Percentiles rank a stretch among this genome's conserved stretches.
Evolutionary conservation across 2,113 vertebrate species (phyloP).

Genomic region (Anser brachyrhynchus): DNA sequence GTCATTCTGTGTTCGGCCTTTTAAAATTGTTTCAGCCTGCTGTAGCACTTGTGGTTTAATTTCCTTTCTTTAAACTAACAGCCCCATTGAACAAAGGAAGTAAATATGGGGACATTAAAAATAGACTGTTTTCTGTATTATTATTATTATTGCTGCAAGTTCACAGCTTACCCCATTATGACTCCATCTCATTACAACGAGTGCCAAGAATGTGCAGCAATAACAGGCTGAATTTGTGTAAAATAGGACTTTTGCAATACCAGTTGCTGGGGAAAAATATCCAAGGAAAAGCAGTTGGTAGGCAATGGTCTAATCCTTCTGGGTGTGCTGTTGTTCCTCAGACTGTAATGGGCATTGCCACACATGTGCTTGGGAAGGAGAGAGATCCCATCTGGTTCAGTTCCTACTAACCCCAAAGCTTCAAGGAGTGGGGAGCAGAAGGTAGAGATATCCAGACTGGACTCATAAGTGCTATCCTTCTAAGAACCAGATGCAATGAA

Average conservation of each 20-base stretch:
- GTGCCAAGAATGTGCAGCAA: background rate
- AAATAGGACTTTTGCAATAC: background rate
- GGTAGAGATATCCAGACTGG: background rate
- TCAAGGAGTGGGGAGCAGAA: background rate
- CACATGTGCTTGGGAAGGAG: background rate
- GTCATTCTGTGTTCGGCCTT: background rate
- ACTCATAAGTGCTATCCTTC: background rate
- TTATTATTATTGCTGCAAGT: background rate
- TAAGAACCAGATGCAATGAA: background rate
- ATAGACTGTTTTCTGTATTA: conserved; percentile 1
- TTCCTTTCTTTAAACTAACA: background rate
- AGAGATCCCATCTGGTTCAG: background rate
- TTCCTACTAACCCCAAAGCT: background rate
- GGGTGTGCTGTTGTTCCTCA: background rate
- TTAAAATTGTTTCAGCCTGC: background rate
- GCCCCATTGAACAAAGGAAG: background rate
- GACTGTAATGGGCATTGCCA: background rate
- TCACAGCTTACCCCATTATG: background rate
- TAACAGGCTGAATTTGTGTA: background rate
- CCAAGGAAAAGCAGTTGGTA: background rate
- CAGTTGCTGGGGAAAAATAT: background rate
- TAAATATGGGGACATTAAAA: background rate
- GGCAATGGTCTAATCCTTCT: background rate
- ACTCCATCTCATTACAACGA: background rate
- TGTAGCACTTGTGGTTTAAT: background rate